Conservation (phyloP, 2,888 invertebrate species). For the Lathronympha strigana region DNA sequence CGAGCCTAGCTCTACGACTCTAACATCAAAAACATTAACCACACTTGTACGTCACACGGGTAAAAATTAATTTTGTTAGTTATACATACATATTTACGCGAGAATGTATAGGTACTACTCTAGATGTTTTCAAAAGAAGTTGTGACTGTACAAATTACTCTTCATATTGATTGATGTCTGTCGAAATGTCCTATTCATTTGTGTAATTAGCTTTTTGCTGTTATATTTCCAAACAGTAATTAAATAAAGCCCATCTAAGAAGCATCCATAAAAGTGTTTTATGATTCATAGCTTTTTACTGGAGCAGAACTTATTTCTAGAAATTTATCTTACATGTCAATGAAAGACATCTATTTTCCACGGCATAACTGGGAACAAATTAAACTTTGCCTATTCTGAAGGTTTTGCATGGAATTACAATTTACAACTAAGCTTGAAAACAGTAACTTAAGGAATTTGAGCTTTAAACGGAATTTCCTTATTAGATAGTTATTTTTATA, state of each 20-base stretch:
- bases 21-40: no score
- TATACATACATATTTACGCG: neutral
- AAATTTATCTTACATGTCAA: constrained; percentile 17
- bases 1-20: no score
- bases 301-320: constrained; percentile 9
- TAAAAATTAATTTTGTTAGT: no score
- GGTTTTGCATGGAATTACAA: constrained; percentile 4
- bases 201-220: constrained; percentile 15
- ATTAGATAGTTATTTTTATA: neutral
- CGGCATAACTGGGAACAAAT: constrained; percentile 13
- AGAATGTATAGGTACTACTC: neutral
- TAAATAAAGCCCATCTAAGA: neutral
- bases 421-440: neutral
- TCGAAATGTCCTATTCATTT: neutral
- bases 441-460: neutral
- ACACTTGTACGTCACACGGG: neutral
- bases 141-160: constrained; percentile 1
- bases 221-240: constrained; percentile 29
- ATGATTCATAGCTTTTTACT: constrained; percentile 1
- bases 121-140: neutral
- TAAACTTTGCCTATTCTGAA: constrained; percentile 12
- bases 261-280: constrained; percentile 3
- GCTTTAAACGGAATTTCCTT: neutral
- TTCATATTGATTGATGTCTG: constrained; percentile 16
- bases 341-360: constrained; percentile 4